Conservation (phyloP, 2,888 invertebrate species). For the Pristionchus mayeri region DNA sequence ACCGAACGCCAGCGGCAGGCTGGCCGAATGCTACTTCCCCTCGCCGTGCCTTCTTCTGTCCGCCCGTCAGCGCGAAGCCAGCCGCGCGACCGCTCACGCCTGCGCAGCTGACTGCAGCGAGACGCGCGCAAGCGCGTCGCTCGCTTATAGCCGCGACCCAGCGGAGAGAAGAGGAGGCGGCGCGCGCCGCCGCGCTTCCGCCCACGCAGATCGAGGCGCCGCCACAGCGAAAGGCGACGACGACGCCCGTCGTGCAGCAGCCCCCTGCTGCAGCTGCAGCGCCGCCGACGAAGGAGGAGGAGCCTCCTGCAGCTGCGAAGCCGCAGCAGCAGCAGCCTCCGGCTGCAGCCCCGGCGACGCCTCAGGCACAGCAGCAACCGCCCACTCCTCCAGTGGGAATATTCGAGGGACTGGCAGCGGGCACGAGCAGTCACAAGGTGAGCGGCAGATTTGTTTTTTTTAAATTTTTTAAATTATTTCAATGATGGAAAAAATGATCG, state of each 20-base stretch:
- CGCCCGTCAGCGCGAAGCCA: not conserved
- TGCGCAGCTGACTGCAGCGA: not conserved
- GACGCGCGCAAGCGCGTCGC: constrained; percentile 5
- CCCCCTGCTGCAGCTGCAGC: not conserved
- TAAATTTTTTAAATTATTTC: not conserved
- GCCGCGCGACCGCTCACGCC: not conserved
- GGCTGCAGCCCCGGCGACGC: not conserved
- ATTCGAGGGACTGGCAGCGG: constrained; percentile 60
- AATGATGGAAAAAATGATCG: too few relatives aligned
- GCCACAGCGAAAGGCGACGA: constrained; percentile 2
- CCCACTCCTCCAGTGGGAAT: constrained; percentile 51
- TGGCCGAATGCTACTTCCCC: not conserved
- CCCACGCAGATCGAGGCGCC: constrained; percentile 10
- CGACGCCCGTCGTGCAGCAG: constrained; percentile 38
- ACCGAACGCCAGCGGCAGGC: constrained; percentile 6
- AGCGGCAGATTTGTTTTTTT: not conserved
- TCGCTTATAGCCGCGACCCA: not conserved
- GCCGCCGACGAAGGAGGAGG: constrained; percentile 27
- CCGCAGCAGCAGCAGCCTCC: constrained; percentile 16
- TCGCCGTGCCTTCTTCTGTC: constrained; percentile 7
- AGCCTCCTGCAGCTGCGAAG: constrained; percentile 17
- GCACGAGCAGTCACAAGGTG: constrained; percentile 59
- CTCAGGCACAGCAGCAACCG: constrained; percentile 28
- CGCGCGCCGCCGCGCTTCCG: not conserved
- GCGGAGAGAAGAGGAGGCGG: constrained; percentile 19